Base-by-base conservation (phyloP, 2,113 vertebrate species). In the Seriola rivoliana region DNA sequence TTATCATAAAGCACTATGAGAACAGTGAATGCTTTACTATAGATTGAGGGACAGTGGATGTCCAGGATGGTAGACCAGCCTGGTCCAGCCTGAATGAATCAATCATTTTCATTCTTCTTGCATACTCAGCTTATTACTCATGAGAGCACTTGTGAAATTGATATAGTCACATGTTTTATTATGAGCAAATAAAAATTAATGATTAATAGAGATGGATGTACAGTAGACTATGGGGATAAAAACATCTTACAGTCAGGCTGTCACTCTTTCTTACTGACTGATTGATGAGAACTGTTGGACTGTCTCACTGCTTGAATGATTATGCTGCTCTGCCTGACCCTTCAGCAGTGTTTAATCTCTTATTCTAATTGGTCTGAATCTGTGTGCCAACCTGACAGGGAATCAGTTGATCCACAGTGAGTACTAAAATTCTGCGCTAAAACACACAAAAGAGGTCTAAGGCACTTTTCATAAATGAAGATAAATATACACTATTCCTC, bases 291-390 rank as follows among this genome's bases (percentile, higher is more conserved):
- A 63, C 74, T 73, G 58, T 5, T 55, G 57, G 72, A 72, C 80
- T 60, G 85, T 77, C 77, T 87, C 40, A 14, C 67, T 40, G 60
- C 59, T 40, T 73, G 60, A 68, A 59, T 78, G 89, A 87, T 79
- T 82, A 58, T 71, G 85, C 67, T 0, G 44, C 70, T 85, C 65
- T 65, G 64, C 67, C 75, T 79, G 88, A 88, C 83, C 88, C 83
- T 78, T 78, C 76, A 82, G 83, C 82, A 82, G 71, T 88, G 78
- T 91, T 92, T 89, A 87, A 92, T 90, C 78, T 87, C 82, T 88
- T 52, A 64, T 54, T 89, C 64, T 88, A 90, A 92, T 90, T 92
- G 86, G 80, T 80, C 69, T 79, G 75, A 89, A 76, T 89, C 70
- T 87, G 60, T 87, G 82, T 81, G 84, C 57, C 69, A 79, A 38